A percentile compares a stretch with the other conserved stretches of the same genome.
Conservation (phyloP, 2,797 vertebrate species). For the Scolopax rusticola region DNA sequence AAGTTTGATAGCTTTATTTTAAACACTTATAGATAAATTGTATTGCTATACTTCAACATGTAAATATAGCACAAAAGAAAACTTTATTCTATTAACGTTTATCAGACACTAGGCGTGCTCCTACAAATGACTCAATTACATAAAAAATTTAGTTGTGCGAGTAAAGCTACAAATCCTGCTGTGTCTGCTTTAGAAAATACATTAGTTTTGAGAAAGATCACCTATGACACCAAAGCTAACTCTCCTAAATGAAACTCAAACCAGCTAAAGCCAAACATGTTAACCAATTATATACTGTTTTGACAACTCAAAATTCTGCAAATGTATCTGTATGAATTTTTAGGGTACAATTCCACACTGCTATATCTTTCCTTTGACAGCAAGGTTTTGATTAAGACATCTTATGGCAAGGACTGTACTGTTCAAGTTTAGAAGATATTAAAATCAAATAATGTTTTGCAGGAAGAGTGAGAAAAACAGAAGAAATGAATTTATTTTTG, state of each 20-base stretch:
- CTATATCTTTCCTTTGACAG: not conserved
- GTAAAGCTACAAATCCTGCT: not conserved
- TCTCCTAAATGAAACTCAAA: not conserved
- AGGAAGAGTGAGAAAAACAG: not conserved
- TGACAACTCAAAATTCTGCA: not conserved
- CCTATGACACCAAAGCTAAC: not conserved
- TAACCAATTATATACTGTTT: not conserved
- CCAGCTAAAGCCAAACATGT: not conserved
- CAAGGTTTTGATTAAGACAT: not conserved
- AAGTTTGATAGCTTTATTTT: not conserved
- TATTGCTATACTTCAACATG: not conserved
- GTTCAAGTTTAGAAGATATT: not conserved
- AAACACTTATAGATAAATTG: not conserved
- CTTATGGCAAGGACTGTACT: not conserved
- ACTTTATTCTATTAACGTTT: not conserved
- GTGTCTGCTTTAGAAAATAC: not conserved
- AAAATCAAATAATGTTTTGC: not conserved
- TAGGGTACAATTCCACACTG: not conserved
- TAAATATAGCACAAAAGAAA: not conserved
- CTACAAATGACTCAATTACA: not conserved
- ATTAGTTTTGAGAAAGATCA: not conserved
- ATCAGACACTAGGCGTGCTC: not conserved
- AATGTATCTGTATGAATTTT: not conserved
- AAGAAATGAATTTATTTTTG: conserved; percentile 65
- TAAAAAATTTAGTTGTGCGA: not conserved